Evolutionary conservation across 2,113 vertebrate species (phyloP).

Genomic region (Brachyhypopomus gauderio): DNA sequence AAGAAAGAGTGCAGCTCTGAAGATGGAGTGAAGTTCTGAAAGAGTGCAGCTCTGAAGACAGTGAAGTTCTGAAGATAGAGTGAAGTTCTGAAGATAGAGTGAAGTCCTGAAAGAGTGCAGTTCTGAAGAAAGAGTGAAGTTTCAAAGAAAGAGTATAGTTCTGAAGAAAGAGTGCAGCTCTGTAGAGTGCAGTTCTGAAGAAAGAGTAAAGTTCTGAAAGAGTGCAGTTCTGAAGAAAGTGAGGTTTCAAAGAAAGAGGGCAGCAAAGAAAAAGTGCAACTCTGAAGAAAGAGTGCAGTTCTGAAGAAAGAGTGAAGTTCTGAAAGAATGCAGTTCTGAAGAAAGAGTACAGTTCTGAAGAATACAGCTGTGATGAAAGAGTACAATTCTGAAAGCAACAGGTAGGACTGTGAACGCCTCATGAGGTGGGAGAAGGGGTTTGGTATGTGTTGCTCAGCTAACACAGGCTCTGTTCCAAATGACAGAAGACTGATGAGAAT

Average conservation of each 20-base stretch:
- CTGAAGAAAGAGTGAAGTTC: neutral
- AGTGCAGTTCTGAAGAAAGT: neutral
- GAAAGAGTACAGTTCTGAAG: too few species aligned
- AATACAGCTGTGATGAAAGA: neutral
- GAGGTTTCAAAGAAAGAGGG: too few species aligned
- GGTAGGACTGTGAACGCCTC: neutral
- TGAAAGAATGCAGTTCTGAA: neutral
- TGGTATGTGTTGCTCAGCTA: neutral
- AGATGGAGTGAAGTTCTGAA: neutral
- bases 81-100: too few species aligned
- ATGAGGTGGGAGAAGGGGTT: neutral
- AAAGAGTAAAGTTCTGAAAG: neutral
- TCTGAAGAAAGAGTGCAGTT: too few species aligned
- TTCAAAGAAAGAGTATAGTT: too few species aligned
- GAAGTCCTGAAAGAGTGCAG: neutral
- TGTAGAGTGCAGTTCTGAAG: neutral
- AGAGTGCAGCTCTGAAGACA: too few species aligned
- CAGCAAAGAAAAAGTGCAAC: neutral
- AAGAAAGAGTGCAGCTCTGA: neutral
- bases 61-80: neutral
- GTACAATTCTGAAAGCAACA: neutral
- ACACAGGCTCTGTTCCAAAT: neutral
- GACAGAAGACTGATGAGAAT: too few species aligned
- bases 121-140: neutral
- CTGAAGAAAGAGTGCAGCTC: neutral